Evolutionary conservation across 2,797 vertebrate species (phyloP).

Genomic region (Cuniculus paca): DNA sequence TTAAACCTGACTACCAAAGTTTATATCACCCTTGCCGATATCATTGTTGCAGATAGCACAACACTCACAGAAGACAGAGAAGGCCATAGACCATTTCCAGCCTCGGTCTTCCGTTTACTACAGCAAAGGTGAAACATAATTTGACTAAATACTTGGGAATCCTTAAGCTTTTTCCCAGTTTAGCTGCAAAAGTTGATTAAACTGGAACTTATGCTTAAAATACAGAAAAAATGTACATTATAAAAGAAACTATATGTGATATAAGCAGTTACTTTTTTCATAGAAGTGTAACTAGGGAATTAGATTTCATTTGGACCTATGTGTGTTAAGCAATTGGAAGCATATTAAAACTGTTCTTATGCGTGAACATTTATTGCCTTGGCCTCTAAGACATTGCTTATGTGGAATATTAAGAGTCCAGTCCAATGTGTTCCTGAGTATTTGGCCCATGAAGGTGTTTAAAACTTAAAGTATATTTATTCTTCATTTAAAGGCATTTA

Average conservation of each 20-base stretch:
- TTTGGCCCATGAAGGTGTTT: constrained; percentile 68
- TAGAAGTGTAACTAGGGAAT: neutral
- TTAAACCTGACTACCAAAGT: constrained; percentile 8
- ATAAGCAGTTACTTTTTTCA: constrained; percentile 36
- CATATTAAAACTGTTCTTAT: constrained; percentile 69
- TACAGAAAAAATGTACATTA: neutral
- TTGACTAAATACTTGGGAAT: neutral
- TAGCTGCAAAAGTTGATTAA: constrained; percentile 67
- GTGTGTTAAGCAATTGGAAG: constrained; percentile 38
- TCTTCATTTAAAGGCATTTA: constrained; percentile 83
- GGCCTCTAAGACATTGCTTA: constrained; percentile 73
- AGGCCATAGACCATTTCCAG: neutral
- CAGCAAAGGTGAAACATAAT: neutral
- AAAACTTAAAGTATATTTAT: constrained; percentile 80
- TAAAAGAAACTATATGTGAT: constrained; percentile 20
- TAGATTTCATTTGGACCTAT: constrained; percentile 57
- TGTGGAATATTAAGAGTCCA: constrained; percentile 62
- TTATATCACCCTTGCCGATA: neutral
- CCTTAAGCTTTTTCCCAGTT: constrained; percentile 25
- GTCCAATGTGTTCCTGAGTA: constrained; percentile 64
- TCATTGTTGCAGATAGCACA: neutral
- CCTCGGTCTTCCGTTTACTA: neutral
- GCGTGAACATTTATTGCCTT: constrained; percentile 53
- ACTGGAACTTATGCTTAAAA: constrained; percentile 5
- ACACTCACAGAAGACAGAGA: neutral